Percentiles rank a stretch among this genome's conserved stretches.
Evolutionary conservation across 2,797 vertebrate species (phyloP).

Genomic region (Eospalax fontanierii): DNA sequence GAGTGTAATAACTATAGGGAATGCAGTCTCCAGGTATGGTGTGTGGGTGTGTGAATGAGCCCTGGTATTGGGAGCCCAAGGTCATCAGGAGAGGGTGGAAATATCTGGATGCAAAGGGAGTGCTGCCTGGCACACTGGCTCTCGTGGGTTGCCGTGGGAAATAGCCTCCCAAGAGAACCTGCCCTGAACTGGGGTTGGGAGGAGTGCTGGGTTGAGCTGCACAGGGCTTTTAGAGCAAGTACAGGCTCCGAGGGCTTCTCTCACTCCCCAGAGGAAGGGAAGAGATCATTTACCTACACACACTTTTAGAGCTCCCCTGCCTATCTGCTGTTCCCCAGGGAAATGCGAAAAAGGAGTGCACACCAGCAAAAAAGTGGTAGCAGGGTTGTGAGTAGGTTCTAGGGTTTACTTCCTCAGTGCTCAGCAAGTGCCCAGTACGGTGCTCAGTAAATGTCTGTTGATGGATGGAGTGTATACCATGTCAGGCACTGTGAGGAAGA

Average conservation of each 20-base stretch:
- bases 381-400: conserved; percentile 13
- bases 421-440: conserved; percentile 62
- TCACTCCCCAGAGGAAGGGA: conserved; percentile 21
- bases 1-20: background rate
- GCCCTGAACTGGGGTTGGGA: background rate
- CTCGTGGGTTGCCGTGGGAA: background rate
- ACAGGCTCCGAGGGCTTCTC: background rate
- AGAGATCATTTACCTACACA: background rate
- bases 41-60: background rate
- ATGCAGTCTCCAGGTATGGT: background rate
- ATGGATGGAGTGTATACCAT: background rate
- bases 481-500: background rate
- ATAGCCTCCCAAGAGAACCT: background rate
- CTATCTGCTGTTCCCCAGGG: background rate
- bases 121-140: background rate
- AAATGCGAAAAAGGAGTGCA: conserved; percentile 27
- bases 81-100: background rate
- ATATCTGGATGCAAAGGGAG: background rate
- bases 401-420: conserved; percentile 39
- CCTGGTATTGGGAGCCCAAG: background rate
- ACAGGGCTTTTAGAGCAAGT: conserved; percentile 19
- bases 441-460: conserved; percentile 68
- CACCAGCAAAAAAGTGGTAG: background rate
- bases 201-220: background rate
- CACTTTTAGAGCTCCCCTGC: background rate